These are phyloP conservation scores for Liodrosophila aerea DNA, from an alignment of 2,888 invertebrate species.

Conservation along the genomic window DNA sequence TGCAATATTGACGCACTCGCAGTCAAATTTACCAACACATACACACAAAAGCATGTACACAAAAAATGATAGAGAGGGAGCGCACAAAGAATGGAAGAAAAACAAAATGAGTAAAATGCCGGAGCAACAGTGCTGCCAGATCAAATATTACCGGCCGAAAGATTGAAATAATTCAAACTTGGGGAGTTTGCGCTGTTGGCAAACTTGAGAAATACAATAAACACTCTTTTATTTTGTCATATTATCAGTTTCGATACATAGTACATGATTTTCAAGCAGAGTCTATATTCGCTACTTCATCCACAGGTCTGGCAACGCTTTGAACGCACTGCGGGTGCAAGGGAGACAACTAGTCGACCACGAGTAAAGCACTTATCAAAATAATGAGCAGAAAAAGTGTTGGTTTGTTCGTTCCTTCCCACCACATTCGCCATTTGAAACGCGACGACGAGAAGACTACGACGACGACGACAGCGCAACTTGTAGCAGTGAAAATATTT, in stretches of 20 bases:
- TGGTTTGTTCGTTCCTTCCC: conserved; percentile 61
- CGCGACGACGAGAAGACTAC: conserved; percentile 70
- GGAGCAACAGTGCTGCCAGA: conserved; percentile 47
- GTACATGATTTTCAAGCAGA: background rate
- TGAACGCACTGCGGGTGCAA: conserved; percentile 30
- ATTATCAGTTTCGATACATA: background rate
- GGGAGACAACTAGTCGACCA: conserved; percentile 31
- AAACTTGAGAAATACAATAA: background rate
- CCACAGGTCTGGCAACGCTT: conserved; percentile 40
- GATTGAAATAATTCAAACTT: background rate
- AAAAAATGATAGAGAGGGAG: conserved; percentile 41
- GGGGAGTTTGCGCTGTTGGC: background rate
- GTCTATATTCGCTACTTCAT: conserved; percentile 13
- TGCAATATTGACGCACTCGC: conserved; percentile 56
- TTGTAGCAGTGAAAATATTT: conserved; percentile 77
- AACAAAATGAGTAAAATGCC: conserved; percentile 55
- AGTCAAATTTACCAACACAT: conserved; percentile 40
- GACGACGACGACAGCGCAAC: conserved; percentile 71
- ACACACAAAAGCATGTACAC: conserved; percentile 52
- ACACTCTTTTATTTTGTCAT: background rate
- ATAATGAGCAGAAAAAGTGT: conserved; percentile 61
- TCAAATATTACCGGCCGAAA: conserved; percentile 12
- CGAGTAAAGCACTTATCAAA: conserved; percentile 69
- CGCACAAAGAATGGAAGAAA: conserved; percentile 41
- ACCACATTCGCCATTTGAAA: conserved; percentile 67